Base-by-base conservation (phyloP, 2,797 vertebrate genomes). In the Sebastiscus tertius region DNA sequence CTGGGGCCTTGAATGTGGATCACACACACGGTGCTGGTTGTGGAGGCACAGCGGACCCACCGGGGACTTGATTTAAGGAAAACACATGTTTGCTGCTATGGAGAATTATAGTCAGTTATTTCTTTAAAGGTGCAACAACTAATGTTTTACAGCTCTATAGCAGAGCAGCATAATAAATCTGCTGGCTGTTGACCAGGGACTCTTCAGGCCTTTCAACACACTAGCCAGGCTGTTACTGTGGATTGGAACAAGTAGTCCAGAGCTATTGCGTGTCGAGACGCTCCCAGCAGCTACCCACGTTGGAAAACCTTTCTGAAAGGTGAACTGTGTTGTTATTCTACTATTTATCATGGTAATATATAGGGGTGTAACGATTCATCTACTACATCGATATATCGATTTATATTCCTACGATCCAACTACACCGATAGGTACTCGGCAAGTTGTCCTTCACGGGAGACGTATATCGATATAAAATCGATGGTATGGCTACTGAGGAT, bases 1-100 rank as follows among this genome's bases (percentile, higher is more conserved):
- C 75, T 72, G 26, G 27, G 79, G 73, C 70, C 77, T 85, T 79
- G 65, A 71, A 64, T 83, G 39, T 82, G 80, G 64, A 81, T 76
- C 65, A 3, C 49, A 65, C 55, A 65, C 34, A 72, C 42, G 24
- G 39, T 12, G 36, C 0, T 0, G 58, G 52, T 18, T 31, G 22
- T 36, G 29, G 36, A 55, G 58, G 13, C 64, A 65, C 52, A 55
- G 27, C 24, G 54, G 29, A 71, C 67, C 65, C 58, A 72, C 5
- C 1, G 8, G 29, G 61, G 31, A 7, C 29, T 60, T 12, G 33
- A 67, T 13, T 67, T 31, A 2, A 49, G 54, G 54, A 46, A 72
- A 60, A 77, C 31, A 52, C 24, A 58, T 65, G 64, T 77, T 56
- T 77, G n/a, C 18, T 72, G 49, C 49, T 20, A 22, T 2, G 3